Base-by-base conservation (phyloP, 2,888 invertebrate species). In the Mystacides longicornis region DNA sequence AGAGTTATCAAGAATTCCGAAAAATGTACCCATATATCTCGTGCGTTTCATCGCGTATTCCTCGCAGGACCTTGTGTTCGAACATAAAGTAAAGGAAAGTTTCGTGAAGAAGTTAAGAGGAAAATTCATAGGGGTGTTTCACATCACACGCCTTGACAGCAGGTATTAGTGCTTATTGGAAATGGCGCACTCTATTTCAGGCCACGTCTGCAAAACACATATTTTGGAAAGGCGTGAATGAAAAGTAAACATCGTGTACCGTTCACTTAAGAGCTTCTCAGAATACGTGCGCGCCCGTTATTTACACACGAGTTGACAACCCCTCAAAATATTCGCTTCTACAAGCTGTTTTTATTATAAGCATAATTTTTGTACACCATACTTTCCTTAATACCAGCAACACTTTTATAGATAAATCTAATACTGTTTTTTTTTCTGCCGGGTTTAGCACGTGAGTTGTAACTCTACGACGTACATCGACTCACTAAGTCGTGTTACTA, bases 201-300 rank as follows among this genome's bases (percentile, higher is more conserved):
- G 50, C 49, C 54, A 54, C 54, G 54, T 54, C 42, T 31, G 20
- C 27, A 23, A 23, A 21, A 49, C 37, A 37, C 37, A 49, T 49
- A 50, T 54, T 43, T 54, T 21, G 16, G 20, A 54, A 49, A 50
- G 18, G 37, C n/a, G 37, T 37, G 37, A 37, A 37, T 37, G 37
- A 37, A 37, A 37, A 14, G 37, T 37, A 37, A 37, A 37, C 37
- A 37, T 16, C 14, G 16, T 37, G 37, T 37, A 37, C 37, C 37
- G 14, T 16, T 16, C 16, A 37, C 37, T 37, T 37, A 37, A 3
- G 16, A 3, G n/a, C 16, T 37, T 14, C 3, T 14, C 14, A 37
- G 16, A 37, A 37, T 37, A 37, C 37, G 4, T 37, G 16, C 37
- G 16, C 16, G 16, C 16, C n/a, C n/a, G 7, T n/a, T 37, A 37